phyloP scores from a whole-genome alignment of 1,140 invertebrate genomes.

The Oryzaephilus surinamensis region DNA sequence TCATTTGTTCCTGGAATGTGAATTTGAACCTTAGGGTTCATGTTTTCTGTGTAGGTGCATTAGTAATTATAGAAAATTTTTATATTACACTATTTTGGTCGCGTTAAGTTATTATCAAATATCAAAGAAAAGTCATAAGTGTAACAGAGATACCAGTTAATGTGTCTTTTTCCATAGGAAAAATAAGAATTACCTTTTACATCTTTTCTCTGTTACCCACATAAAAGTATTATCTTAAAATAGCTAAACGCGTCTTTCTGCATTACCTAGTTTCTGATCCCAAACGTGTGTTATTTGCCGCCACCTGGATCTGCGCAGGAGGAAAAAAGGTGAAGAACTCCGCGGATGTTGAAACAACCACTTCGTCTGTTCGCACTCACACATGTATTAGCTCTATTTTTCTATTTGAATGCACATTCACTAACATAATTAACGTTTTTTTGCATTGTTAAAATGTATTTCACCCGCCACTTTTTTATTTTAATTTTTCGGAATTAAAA shows the following conservation, averaged over 20 bases:
- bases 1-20: slow-evolving; percentile 39
- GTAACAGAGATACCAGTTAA: too few species aligned
- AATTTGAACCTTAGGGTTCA: slow-evolving; percentile 27
- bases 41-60: slow-evolving; percentile 35
- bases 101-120: slow-evolving; percentile 8
- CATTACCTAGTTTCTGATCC: slow-evolving; percentile 42
- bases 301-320: slow-evolving; percentile 50
- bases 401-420: slow-evolving; percentile 9
- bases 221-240: slow-evolving; percentile 1
- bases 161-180: too few species aligned
- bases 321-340: slow-evolving; percentile 61
- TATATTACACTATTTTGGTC: slow-evolving; percentile 4
- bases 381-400: slow-evolving; percentile 32
- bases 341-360: slow-evolving; percentile 39
- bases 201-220: too few species aligned
- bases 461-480: too few species aligned
- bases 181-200: background rate
- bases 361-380: slow-evolving; percentile 31
- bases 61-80: slow-evolving; percentile 13
- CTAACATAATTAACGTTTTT: slow-evolving; percentile 1
- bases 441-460: too few species aligned
- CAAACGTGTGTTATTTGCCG: slow-evolving; percentile 39
- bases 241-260: slow-evolving; percentile 36
- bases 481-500: too few species aligned
- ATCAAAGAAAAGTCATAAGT: too few species aligned